Evolutionary conservation across 2,113 vertebrate species (phyloP).

Genomic region (Miniopterus natalensis): DNA sequence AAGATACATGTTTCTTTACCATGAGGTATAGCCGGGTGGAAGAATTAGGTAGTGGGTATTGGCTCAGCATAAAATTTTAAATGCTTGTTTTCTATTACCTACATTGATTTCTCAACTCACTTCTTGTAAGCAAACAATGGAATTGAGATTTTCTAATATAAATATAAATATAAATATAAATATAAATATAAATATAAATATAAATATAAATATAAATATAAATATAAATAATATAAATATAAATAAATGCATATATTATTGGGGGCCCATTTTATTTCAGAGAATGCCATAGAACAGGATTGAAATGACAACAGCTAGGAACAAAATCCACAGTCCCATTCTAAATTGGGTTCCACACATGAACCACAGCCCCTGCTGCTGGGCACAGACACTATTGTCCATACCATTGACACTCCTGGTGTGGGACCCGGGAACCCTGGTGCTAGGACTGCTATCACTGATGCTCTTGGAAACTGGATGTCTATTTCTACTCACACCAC

Average conservation of each 20-base stretch:
- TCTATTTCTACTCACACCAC: too few relatives aligned
- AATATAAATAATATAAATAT: too few relatives aligned
- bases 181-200: too few relatives aligned
- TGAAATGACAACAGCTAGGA: not conserved
- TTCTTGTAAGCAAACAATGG: not conserved
- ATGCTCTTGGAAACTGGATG: not conserved
- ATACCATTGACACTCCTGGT: not conserved
- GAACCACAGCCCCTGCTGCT: not conserved
- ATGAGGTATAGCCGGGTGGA: not conserved
- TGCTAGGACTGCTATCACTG: not conserved
- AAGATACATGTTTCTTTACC: not conserved
- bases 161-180: too few relatives aligned
- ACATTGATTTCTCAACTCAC: not conserved
- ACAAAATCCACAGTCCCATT: not conserved
- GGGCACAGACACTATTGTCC: not conserved
- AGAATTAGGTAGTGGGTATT: not conserved
- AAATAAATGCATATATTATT: too few relatives aligned
- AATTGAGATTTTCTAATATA: not conserved
- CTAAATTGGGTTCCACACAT: not conserved
- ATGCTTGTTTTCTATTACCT: not conserved
- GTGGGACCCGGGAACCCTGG: rapidly evolving
- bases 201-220: not conserved
- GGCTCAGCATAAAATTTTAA: not conserved
- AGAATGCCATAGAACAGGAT: not conserved
- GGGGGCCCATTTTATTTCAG: not conserved